These are phyloP conservation scores for Xanthorhoe spadicearia DNA, from an alignment of 2,888 invertebrate genomes.

Conservation along the genomic window DNA sequence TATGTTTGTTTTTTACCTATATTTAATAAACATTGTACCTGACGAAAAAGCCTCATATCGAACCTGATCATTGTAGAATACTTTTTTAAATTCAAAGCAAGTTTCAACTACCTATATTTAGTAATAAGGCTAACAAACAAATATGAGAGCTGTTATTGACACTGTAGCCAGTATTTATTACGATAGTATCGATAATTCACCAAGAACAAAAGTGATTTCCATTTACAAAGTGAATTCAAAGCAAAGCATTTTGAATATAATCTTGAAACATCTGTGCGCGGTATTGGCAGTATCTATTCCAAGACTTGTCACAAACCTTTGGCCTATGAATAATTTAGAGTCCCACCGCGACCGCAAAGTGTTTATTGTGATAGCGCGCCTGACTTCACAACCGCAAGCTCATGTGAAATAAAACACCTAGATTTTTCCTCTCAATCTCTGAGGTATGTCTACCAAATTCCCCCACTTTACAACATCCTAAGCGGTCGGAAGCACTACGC, in stretches of 20 bases:
- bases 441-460: conserved; percentile 60
- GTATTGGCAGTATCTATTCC: conserved; percentile 62
- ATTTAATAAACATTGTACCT: too few relatives aligned
- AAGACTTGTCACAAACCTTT: conserved; percentile 67
- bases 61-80: not conserved
- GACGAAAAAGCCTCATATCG: too few relatives aligned
- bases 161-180: not conserved
- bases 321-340: conserved; percentile 76
- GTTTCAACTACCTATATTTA: conserved; percentile 5
- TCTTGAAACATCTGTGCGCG: conserved; percentile 33
- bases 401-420: conserved; percentile 81
- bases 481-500: conserved; percentile 46
- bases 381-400: conserved; percentile 73
- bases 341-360: conserved; percentile 68
- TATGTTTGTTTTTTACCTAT: too few relatives aligned
- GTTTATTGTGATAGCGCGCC: conserved; percentile 78
- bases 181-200: not conserved
- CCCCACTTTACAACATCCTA: conserved; percentile 56
- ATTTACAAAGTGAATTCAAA: conserved; percentile 11
- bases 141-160: not conserved
- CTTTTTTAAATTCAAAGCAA: not conserved
- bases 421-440: conserved; percentile 78
- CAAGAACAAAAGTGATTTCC: not conserved
- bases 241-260: conserved; percentile 22
- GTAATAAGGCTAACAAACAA: not conserved